Conservation (phyloP, 2,797 vertebrate species). For the Eospalax fontanierii region DNA sequence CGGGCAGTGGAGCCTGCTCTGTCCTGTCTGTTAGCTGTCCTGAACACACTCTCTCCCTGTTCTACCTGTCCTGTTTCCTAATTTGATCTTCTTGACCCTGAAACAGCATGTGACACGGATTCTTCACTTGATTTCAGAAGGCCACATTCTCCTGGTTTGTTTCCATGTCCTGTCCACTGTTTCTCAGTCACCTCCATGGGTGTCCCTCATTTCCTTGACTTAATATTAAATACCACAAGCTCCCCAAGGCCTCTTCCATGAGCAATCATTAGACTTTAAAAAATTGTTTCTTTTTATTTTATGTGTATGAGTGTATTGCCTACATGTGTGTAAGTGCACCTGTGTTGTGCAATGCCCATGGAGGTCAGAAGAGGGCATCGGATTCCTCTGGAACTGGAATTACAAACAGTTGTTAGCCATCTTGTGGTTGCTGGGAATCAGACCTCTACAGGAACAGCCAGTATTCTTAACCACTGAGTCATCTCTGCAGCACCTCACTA, state of each 20-base stretch:
- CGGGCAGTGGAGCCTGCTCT: not conserved
- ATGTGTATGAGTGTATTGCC: too few species aligned
- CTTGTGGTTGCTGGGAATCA: too few species aligned
- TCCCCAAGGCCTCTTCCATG: not conserved
- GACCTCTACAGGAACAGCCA: too few species aligned
- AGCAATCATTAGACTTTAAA: not conserved
- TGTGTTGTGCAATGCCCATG: too few species aligned
- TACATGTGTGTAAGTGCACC: too few species aligned
- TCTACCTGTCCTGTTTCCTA: not conserved
- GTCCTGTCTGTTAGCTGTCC: not conserved
- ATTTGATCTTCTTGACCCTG: not conserved
- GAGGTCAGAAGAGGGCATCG: too few species aligned
- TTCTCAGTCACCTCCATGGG: not conserved
- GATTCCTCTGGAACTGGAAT: too few species aligned
- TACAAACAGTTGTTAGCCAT: too few species aligned
- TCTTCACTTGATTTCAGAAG: not conserved
- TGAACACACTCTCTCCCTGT: not conserved
- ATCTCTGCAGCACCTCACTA: too few species aligned
- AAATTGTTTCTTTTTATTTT: too few species aligned
- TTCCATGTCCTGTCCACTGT: not conserved
- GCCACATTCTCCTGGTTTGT: not conserved
- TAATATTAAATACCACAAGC: slow-evolving; percentile 8
- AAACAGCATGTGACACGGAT: not conserved
- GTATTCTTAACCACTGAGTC: too few species aligned
- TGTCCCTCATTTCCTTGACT: not conserved